These are phyloP conservation scores for Poecilus cupreus DNA, from an alignment of 2,888 invertebrate species.

Conservation along the genomic window DNA sequence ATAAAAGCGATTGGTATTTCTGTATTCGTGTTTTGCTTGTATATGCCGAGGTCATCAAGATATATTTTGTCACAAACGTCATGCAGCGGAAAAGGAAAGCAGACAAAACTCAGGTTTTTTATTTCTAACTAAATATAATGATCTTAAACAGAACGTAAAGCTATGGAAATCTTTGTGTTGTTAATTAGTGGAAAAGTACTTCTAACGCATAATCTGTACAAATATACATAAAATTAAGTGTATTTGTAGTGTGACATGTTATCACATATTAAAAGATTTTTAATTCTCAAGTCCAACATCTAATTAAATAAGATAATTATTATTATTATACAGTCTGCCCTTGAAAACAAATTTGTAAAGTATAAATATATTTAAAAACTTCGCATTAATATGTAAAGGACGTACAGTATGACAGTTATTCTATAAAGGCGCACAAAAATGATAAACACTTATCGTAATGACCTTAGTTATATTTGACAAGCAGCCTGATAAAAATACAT, in stretches of 20 bases:
- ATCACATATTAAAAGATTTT: neutral
- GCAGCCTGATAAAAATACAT: slow-evolving; percentile 11
- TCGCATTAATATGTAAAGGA: no score
- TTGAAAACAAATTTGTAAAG: neutral
- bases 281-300: no score
- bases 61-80: slow-evolving; percentile 10
- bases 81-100: slow-evolving; percentile 10
- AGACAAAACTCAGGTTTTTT: neutral
- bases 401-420: neutral
- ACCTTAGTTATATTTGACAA: slow-evolving; percentile 12
- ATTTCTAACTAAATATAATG: neutral
- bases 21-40: neutral
- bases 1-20: slow-evolving; percentile 12
- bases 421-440: neutral
- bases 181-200: no score
- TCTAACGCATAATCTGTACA: no score
- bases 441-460: slow-evolving; percentile 12
- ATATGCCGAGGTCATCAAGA: slow-evolving; percentile 48
- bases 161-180: no score
- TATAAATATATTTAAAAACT: neutral
- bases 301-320: neutral
- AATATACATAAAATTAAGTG: no score
- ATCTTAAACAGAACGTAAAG: no score
- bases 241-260: neutral
- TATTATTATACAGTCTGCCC: neutral